phyloP scores from a whole-genome alignment of 2,888 invertebrate species.

The Watsonalla cultraria region DNA sequence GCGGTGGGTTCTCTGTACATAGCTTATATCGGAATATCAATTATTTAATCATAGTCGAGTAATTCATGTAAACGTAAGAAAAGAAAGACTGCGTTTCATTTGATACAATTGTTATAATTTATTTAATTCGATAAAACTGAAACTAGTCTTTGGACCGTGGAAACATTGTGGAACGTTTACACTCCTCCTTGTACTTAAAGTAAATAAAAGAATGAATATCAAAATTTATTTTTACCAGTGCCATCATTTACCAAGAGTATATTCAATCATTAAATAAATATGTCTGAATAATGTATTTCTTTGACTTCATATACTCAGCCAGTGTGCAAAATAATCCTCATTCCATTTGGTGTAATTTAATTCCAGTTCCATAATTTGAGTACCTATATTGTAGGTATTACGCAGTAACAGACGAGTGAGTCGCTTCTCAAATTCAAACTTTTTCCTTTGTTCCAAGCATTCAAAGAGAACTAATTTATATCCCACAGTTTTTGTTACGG shows the following conservation, averaged over 20 bases:
- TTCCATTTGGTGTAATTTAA: neutral
- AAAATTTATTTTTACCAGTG: constrained; percentile 31
- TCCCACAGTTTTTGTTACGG: too few relatives aligned
- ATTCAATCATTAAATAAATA: constrained; percentile 6
- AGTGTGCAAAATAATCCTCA: too few relatives aligned
- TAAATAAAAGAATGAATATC: constrained; percentile 21
- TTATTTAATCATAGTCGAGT: constrained; percentile 4
- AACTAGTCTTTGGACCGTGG: constrained; percentile 45
- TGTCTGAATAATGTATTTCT: too few relatives aligned
- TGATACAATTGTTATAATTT: constrained; percentile 43
- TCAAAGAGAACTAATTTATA: neutral
- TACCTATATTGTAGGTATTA: neutral
- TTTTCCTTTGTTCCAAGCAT: neutral
- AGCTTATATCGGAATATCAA: constrained; percentile 5
- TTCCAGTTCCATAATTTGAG: neutral
- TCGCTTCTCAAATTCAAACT: neutral
- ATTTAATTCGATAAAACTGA: constrained; percentile 39
- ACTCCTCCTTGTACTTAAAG: constrained; percentile 31
- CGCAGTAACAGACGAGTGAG: neutral
- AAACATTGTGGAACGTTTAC: constrained; percentile 28
- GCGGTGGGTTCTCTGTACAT: constrained; percentile 19
- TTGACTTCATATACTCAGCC: too few relatives aligned
- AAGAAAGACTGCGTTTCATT: constrained; percentile 42
- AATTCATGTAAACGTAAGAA: constrained; percentile 11
- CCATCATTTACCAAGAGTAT: constrained; percentile 29